phyloP scores from a whole-genome alignment of 1,140 invertebrate genomes.

The Cyclargus thomasi region DNA sequence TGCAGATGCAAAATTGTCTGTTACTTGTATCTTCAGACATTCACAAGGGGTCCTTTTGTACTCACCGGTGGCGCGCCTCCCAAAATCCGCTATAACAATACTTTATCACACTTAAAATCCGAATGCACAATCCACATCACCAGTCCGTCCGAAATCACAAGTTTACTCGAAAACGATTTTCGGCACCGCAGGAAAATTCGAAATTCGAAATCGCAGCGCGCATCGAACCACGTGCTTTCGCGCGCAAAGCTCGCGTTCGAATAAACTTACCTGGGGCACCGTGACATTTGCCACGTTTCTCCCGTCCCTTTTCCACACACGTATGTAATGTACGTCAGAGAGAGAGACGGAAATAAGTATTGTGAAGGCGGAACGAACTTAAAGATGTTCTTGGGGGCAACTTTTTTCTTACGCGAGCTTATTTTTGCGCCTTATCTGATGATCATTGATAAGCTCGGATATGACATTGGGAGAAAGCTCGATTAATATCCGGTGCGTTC shows the following conservation, averaged over 20 bases:
- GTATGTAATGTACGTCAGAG: conserved; percentile 24
- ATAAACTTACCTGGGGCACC: conserved; percentile 61
- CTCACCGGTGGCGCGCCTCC: conserved; percentile 48
- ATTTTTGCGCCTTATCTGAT: conserved; percentile 63
- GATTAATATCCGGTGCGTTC: not conserved
- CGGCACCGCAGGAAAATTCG: conserved; percentile 28
- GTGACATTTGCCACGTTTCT: conserved; percentile 49
- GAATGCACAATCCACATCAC: conserved; percentile 45
- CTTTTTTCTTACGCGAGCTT: conserved; percentile 49
- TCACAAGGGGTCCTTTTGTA: conserved; percentile 33
- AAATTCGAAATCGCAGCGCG: conserved; percentile 35
- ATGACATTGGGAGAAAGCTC: not conserved
- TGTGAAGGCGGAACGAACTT: conserved; percentile 51
- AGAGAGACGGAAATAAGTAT: conserved; percentile 34
- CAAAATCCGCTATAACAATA: conserved; percentile 49
- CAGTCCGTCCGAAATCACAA: conserved; percentile 27
- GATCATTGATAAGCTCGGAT: conserved; percentile 45
- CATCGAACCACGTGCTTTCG: conserved; percentile 58
- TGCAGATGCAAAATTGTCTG: conserved; percentile 14
- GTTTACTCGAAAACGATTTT: conserved; percentile 11
- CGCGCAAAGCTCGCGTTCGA: conserved; percentile 67
- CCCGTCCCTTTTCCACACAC: conserved; percentile 33
- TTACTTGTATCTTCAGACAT: conserved; percentile 21
- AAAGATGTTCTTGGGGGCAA: conserved; percentile 43
- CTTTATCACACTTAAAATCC: conserved; percentile 45